Evolutionary conservation across 1,140 invertebrate species (phyloP).

Genomic region (Trichonephila clavata): DNA sequence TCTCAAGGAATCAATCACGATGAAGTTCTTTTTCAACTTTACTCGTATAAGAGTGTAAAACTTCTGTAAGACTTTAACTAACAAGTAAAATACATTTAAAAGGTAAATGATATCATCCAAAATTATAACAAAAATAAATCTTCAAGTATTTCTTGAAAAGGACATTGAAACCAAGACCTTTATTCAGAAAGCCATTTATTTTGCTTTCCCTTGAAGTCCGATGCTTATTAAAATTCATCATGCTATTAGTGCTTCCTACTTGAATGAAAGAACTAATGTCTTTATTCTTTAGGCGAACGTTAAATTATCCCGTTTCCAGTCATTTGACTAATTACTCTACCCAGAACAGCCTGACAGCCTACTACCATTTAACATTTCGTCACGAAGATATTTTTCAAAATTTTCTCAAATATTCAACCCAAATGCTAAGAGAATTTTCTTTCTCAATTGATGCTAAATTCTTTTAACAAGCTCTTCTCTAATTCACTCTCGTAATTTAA

Average conservation of each 20-base stretch:
- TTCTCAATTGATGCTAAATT: constrained; percentile 32
- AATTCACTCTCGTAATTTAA: constrained; percentile 31
- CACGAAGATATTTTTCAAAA: constrained; percentile 24
- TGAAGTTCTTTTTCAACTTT: not conserved
- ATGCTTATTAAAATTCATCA: constrained; percentile 28
- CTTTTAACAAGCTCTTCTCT: constrained; percentile 37
- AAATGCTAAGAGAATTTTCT: constrained; percentile 30
- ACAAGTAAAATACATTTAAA: not conserved
- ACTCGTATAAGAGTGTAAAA: not conserved
- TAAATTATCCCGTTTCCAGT: constrained; percentile 7
- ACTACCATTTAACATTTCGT: constrained; percentile 9
- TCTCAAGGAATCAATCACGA: no score
- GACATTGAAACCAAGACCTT: not conserved
- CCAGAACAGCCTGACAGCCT: not conserved
- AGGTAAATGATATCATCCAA: not conserved
- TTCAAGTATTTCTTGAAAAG: not conserved
- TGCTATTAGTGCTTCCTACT: constrained; percentile 27
- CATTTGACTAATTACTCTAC: constrained; percentile 15
- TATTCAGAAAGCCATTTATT: not conserved
- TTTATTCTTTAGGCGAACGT: constrained; percentile 7
- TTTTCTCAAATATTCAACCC: constrained; percentile 14
- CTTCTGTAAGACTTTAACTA: not conserved
- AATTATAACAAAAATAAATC: not conserved
- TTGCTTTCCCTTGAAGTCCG: not conserved
- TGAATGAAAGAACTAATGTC: constrained; percentile 20